Evolutionary conservation across 2,888 invertebrate genomes (phyloP).

Genomic region (Nudaria mundana): DNA sequence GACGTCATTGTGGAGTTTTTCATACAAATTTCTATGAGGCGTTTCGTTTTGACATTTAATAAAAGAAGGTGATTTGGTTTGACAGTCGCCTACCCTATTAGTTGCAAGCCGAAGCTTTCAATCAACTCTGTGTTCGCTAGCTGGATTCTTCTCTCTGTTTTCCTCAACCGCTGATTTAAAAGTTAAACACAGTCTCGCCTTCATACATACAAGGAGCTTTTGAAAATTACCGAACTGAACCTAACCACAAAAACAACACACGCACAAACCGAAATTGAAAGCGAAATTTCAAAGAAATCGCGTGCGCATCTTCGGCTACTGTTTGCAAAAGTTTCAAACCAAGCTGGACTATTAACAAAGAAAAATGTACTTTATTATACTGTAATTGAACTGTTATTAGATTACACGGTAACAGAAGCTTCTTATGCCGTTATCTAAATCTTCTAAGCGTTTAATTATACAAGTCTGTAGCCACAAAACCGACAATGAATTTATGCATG

Average conservation of each 20-base stretch:
- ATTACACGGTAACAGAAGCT: constrained; percentile 29
- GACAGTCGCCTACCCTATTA: too few relatives aligned
- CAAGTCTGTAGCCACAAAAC: constrained; percentile 57
- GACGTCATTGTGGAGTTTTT: too few relatives aligned
- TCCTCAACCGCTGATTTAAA: constrained; percentile 17
- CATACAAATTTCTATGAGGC: too few relatives aligned
- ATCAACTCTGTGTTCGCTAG: constrained; percentile 2
- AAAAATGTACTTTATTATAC: constrained; percentile 43
- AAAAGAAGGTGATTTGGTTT: too few relatives aligned
- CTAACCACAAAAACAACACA: constrained; percentile 48
- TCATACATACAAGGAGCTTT: constrained; percentile 26
- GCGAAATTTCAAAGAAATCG: constrained; percentile 58
- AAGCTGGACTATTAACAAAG: constrained; percentile 13
- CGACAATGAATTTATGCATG: constrained; percentile 78
- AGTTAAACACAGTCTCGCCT: constrained; percentile 21
- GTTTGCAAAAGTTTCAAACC: constrained; percentile 49
- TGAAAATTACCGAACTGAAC: constrained; percentile 49
- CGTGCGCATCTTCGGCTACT: constrained; percentile 51
- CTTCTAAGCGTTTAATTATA: constrained; percentile 69
- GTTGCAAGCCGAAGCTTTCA: constrained; percentile 11
- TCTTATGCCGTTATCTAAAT: constrained; percentile 50
- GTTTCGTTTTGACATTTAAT: too few relatives aligned
- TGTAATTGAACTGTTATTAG: constrained; percentile 35
- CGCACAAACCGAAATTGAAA: constrained; percentile 29
- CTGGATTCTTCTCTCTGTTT: constrained; percentile 12